Base-by-base conservation (phyloP, 2,797 vertebrate genomes). In the Moxostoma hubbsi region DNA sequence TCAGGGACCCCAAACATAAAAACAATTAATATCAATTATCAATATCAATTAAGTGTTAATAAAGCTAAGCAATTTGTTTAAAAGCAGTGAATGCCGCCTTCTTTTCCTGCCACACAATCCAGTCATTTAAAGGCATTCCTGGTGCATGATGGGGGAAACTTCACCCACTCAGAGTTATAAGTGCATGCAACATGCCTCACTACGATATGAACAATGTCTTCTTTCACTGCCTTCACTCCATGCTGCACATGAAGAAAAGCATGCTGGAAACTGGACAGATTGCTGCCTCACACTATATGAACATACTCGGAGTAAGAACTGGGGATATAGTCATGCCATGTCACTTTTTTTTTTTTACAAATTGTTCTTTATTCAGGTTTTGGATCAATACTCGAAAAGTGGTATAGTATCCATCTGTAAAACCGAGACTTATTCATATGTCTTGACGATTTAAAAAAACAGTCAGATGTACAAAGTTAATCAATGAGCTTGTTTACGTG, bases 141-240 rank as follows among this genome's bases (percentile, higher is more conserved):
- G 83, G 62, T 77, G 85, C 85, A 88, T 90, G 90, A 91, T 89
- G 88, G 88, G 85, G 89, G 91, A 90, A 76, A 85, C 89, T 89
- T 91, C 90, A 89, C 93, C 92, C 90, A 92, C 91, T 92, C 86
- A 54, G 89, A 90, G 89, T 92, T 90, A 90, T 89, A 92, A 92
- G 90, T 90, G 87, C 89, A 90, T 89, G 88, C 90, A 90, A 90
- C 90, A 92, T 92, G 91, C 91, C 90, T 89, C 75, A 75, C 86
- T 89, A 87, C 84, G 86, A 90, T 49, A 10, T 74, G 89, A 94
- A 98, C 96, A 98, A 97, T 96, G 92, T 92, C 54, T 89, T 94
- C 96, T 96, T 98, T 98, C 94, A 98, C 87, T 80, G 88, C 74
- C 81, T 88, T 71, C 57, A 13, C 58, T 24, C 58, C 67, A 73